phyloP scores from a whole-genome alignment of 1,140 invertebrate species.

The Neelides sp. region DNA sequence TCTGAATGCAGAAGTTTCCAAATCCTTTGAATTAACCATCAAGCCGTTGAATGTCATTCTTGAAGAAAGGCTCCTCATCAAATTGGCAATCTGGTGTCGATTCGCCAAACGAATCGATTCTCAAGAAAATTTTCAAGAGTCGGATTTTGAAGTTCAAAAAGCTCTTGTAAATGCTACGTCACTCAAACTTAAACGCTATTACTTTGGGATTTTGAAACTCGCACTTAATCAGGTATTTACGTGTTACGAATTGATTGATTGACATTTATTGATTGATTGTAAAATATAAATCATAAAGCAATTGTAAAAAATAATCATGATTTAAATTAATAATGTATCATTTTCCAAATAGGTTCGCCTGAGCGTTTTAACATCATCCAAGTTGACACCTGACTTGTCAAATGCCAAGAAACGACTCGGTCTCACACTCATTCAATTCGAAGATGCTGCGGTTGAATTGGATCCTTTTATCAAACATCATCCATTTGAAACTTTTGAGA shows the following conservation, averaged over 20 bases:
- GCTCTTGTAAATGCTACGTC: conserved; percentile 66
- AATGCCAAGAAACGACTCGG: conserved; percentile 73
- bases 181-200: conserved; percentile 68
- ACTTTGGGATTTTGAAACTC: conserved; percentile 75
- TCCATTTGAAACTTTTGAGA: conserved; percentile 75
- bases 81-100: conserved; percentile 57
- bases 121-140: conserved; percentile 32
- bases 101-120: conserved; percentile 7
- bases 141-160: conserved; percentile 55
- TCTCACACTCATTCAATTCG: conserved; percentile 83
- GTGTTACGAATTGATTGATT: neutral
- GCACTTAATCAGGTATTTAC: conserved; percentile 51
- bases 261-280: conserved; percentile 8
- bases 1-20: conserved; percentile 32
- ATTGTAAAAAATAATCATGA: neutral
- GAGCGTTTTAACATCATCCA: conserved; percentile 71
- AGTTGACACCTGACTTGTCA: conserved; percentile 58
- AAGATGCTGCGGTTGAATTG: conserved; percentile 85
- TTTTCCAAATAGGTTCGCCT: conserved; percentile 55
- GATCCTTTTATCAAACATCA: conserved; percentile 71
- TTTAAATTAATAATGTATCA: conserved; percentile 3
- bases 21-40: conserved; percentile 32
- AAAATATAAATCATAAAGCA: neutral
- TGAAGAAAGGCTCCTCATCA: conserved; percentile 76
- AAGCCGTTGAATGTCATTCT: conserved; percentile 72